Conservation (phyloP, 2,113 vertebrate species). For the Cromileptes altivelis region DNA sequence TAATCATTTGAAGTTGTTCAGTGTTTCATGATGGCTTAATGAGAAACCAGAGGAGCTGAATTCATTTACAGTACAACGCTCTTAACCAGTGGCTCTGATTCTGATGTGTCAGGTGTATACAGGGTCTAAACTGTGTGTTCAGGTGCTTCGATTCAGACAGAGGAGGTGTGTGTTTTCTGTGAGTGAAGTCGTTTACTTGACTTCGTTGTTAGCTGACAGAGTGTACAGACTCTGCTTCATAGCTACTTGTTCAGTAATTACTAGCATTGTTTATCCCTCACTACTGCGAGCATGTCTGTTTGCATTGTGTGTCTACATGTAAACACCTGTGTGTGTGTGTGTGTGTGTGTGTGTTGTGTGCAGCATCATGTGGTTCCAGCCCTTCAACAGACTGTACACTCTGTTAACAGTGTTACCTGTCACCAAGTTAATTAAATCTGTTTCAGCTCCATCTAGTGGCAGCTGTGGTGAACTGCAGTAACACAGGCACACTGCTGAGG, state of each 20-base stretch:
- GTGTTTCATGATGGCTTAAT: background rate
- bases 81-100: background rate
- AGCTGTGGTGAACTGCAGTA: background rate
- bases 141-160: conserved; percentile 13
- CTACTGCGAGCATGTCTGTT: conserved; percentile 13
- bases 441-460: conserved; percentile 66
- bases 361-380: conserved; percentile 12
- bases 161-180: conserved; percentile 5
- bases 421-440: conserved; percentile 5
- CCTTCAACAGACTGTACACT: background rate
- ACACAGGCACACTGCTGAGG: background rate
- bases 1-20: background rate
- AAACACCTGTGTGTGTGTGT: conserved; percentile 27
- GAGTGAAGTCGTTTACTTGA: background rate
- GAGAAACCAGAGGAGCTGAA: background rate
- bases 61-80: background rate
- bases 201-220: background rate
- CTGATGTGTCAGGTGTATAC: background rate
- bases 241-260: background rate
- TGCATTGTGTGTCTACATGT: conserved; percentile 14
- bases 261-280: conserved; percentile 31
- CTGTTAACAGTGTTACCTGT: background rate
- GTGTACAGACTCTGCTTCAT: conserved; percentile 1
- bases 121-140: conserved; percentile 20
- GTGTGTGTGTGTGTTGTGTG: conserved; percentile 28